Percentiles rank a stretch among this genome's conserved stretches.
phyloP scores from a whole-genome alignment of 2,797 vertebrate genomes.

The Heteromormyrus szaboi region DNA sequence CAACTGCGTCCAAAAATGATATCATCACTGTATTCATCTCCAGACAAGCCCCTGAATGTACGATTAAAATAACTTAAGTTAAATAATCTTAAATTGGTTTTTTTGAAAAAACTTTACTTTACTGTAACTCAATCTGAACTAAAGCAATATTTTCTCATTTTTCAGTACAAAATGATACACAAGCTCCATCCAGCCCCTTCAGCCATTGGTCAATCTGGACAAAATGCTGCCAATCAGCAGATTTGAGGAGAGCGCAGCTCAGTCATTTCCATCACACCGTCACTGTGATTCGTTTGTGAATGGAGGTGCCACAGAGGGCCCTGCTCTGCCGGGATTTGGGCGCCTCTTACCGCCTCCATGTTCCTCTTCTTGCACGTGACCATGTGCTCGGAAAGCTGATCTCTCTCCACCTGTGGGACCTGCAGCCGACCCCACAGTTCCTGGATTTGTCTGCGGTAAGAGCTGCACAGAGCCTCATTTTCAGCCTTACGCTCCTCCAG shows the following conservation, averaged over 20 bases:
- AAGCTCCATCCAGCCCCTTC: neutral
- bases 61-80: neutral
- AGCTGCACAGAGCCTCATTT: conserved; percentile 61
- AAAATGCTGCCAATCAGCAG: neutral
- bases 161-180: neutral
- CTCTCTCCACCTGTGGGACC: conserved; percentile 67
- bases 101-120: neutral
- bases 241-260: neutral
- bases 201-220: neutral
- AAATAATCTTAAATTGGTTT: neutral
- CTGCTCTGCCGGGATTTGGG: neutral
- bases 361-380: conserved; percentile 61
- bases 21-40: neutral
- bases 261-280: neutral
- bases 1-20: neutral
- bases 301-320: neutral
- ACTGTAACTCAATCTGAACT: neutral
- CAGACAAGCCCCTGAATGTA: neutral
- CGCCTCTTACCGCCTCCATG: conserved; percentile 68
- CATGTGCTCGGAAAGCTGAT: conserved; percentile 58
- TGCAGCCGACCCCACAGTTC: conserved; percentile 82
- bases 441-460: conserved; percentile 63
- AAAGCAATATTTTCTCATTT: neutral
- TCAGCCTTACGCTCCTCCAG: conserved; percentile 65
- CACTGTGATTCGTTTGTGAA: neutral